phyloP scores from a whole-genome alignment of 2,888 invertebrate species.

The Eupithecia pulchellata region DNA sequence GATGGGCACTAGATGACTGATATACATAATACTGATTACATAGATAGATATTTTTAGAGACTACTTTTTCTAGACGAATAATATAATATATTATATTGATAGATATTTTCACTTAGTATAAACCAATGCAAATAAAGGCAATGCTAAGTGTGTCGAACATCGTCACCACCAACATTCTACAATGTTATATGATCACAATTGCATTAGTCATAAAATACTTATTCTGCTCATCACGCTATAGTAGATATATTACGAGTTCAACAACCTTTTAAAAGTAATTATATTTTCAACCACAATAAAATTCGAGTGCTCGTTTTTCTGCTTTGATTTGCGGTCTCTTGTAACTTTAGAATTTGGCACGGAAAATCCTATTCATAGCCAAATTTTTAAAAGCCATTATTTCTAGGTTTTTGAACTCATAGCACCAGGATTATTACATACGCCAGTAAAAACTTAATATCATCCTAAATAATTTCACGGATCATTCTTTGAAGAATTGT shows the following conservation, averaged over 20 bases:
- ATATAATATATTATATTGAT: too few species aligned
- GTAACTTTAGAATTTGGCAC: background rate
- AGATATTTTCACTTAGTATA: too few species aligned
- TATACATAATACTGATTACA: too few species aligned
- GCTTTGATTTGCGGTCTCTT: constrained; percentile 3
- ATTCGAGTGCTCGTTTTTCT: constrained; percentile 2
- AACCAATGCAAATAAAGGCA: too few species aligned
- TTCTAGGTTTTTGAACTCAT: constrained; percentile 14
- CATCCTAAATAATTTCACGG: background rate
- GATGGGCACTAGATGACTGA: too few species aligned
- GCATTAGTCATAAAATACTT: background rate
- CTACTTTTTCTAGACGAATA: too few species aligned
- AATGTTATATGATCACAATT: background rate
- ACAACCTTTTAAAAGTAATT: background rate
- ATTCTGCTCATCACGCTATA: background rate
- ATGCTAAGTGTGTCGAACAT: background rate
- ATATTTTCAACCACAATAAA: constrained; percentile 4
- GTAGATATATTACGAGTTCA: background rate
- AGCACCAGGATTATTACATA: background rate
- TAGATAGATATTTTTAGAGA: too few species aligned
- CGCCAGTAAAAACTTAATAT: background rate
- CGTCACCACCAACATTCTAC: background rate
- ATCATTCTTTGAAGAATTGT: background rate
- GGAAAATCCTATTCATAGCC: constrained; percentile 8
- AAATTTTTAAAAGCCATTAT: constrained; percentile 13